phyloP scores from a whole-genome alignment of 2,888 invertebrate species.

The Tachystola acroxantha region DNA sequence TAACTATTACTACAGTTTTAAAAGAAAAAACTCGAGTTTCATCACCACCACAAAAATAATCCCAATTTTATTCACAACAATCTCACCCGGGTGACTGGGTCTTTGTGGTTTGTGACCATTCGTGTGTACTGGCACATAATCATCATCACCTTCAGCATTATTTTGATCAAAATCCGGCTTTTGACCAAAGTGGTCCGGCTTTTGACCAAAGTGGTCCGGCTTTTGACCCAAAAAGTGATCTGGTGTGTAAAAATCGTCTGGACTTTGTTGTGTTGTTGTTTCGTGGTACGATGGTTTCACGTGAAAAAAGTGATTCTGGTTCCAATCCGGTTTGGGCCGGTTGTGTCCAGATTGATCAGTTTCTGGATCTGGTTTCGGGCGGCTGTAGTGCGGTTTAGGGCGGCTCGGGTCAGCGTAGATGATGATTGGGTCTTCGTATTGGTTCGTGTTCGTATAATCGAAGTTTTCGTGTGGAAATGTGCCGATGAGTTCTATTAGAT shows the following conservation, averaged over 20 bases:
- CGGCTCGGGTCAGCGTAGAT: conserved; percentile 64
- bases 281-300: conserved; percentile 73
- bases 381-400: conserved; percentile 47
- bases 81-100: conserved; percentile 71
- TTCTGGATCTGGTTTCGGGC: conserved; percentile 29
- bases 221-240: conserved; percentile 29
- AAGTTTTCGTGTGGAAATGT: conserved; percentile 70
- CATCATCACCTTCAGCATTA: conserved; percentile 54
- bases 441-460: conserved; percentile 65
- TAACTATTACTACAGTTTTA: no score
- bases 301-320: conserved; percentile 56
- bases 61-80: conserved; percentile 9
- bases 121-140: conserved; percentile 63
- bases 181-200: conserved; percentile 24
- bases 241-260: conserved; percentile 46
- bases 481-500: conserved; percentile 71
- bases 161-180: conserved; percentile 14
- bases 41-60: conserved; percentile 19
- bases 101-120: conserved; percentile 50
- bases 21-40: conserved; percentile 30
- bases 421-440: conserved; percentile 68
- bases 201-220: conserved; percentile 24
- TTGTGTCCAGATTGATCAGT: conserved; percentile 26
- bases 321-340: conserved; percentile 43
- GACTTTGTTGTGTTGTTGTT: conserved; percentile 42